phyloP scores from a whole-genome alignment of 2,113 vertebrate genomes.

The Pyrgilauda ruficollis region DNA sequence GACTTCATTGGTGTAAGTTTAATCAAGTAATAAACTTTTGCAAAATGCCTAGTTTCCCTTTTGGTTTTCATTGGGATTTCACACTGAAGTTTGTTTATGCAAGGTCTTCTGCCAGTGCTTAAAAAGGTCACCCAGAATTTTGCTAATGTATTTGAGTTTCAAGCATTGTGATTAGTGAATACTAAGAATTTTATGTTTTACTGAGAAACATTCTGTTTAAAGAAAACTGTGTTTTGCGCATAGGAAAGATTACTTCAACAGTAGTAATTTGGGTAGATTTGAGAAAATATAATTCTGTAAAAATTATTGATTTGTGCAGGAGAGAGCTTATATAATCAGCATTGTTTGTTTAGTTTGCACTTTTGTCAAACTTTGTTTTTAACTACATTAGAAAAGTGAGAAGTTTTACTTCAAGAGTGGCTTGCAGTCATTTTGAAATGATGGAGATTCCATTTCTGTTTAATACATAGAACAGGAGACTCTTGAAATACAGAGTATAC shows the following conservation, averaged over 20 bases:
- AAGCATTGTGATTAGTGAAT: not conserved
- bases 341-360: not conserved
- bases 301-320: not conserved
- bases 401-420: not conserved
- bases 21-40: not conserved
- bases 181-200: not conserved
- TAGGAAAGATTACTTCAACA: not conserved
- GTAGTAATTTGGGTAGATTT: not conserved
- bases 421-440: not conserved
- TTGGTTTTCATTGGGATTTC: not conserved
- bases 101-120: not conserved
- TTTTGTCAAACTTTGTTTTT: not conserved
- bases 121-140: not conserved
- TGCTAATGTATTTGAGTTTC: not conserved
- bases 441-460: not conserved
- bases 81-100: not conserved
- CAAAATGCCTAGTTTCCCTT: not conserved
- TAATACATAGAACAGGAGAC: not conserved
- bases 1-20: not conserved
- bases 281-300: not conserved
- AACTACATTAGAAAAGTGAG: not conserved
- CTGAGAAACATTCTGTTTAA: not conserved
- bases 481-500: not conserved
- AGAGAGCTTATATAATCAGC: not conserved
- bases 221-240: not conserved